phyloP scores from a whole-genome alignment of 2,113 vertebrate species.

The Ibidorhyncha struthersii region DNA sequence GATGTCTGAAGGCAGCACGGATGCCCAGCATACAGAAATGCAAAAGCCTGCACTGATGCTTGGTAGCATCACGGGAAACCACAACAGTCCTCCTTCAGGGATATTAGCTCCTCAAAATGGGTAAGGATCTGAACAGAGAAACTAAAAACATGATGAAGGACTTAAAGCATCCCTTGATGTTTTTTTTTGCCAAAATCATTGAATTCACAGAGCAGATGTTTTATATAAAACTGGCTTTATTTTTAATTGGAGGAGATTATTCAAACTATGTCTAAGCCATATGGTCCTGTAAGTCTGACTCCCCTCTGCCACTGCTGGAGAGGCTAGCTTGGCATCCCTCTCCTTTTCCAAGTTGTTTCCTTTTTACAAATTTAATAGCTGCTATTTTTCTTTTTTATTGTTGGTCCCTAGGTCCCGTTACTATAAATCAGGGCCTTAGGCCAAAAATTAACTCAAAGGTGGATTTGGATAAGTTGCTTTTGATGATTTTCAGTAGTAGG shows the following conservation, averaged over 20 bases:
- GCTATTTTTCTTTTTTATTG: constrained; percentile 53
- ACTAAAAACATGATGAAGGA: not conserved
- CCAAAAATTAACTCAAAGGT: constrained; percentile 4
- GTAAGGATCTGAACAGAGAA: constrained; percentile 1
- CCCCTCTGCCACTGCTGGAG: constrained; percentile 27
- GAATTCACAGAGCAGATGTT: constrained; percentile 57
- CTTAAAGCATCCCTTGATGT: not conserved
- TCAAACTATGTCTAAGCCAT: constrained; percentile 41
- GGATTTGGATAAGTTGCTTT: constrained; percentile 7
- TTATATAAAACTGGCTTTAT: constrained; percentile 45
- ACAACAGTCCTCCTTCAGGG: not conserved
- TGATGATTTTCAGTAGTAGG: constrained; percentile 4
- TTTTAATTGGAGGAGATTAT: constrained; percentile 67
- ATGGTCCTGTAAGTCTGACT: constrained; percentile 20
- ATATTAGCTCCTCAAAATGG: not conserved
- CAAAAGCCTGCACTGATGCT: not conserved
- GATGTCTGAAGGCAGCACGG: not conserved
- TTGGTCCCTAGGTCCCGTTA: not conserved
- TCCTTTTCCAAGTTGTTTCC: not conserved
- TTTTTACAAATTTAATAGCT: constrained; percentile 41
- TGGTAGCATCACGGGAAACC: not conserved
- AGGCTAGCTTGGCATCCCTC: constrained; percentile 22
- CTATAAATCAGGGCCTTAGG: constrained; percentile 20
- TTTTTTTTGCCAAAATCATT: not conserved
- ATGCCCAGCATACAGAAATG: not conserved